phyloP scores from a whole-genome alignment of 2,888 invertebrate genomes.

The Eudasyphora cyanicolor region DNA sequence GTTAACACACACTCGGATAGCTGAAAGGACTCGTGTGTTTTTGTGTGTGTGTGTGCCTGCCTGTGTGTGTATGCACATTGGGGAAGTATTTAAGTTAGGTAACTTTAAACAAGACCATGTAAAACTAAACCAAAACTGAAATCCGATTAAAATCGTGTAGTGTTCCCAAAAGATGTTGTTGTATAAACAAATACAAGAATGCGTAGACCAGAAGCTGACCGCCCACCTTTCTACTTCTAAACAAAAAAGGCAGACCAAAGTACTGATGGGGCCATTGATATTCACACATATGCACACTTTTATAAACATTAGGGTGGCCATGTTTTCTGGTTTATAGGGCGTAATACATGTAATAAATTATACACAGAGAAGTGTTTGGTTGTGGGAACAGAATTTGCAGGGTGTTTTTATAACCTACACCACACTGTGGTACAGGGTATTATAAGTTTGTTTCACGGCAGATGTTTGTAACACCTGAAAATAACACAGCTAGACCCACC shows the following conservation, averaged over 20 bases:
- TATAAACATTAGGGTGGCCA: not conserved
- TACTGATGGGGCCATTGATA: not conserved
- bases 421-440: too few relatives aligned
- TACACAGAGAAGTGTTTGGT: too few relatives aligned
- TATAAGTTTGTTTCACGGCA: too few relatives aligned
- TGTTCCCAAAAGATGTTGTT: slow-evolving; percentile 27
- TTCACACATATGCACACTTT: not conserved
- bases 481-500: too few relatives aligned
- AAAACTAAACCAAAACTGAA: slow-evolving; percentile 53
- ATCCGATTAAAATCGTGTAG: slow-evolving; percentile 57
- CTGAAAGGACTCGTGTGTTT: not conserved
- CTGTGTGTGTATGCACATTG: not conserved
- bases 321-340: too few relatives aligned
- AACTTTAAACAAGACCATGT: slow-evolving; percentile 54
- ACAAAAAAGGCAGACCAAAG: not conserved
- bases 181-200: slow-evolving; percentile 33
- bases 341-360: too few relatives aligned
- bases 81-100: slow-evolving; percentile 45
- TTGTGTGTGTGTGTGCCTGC: not conserved
- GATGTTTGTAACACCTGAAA: too few relatives aligned
- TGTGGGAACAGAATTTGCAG: too few relatives aligned
- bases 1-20: not conserved
- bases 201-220: slow-evolving; percentile 14
- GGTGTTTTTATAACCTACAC: too few relatives aligned
- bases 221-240: not conserved